Conservation (phyloP, 2,113 vertebrate genomes). For the Jaculus jaculus region DNA sequence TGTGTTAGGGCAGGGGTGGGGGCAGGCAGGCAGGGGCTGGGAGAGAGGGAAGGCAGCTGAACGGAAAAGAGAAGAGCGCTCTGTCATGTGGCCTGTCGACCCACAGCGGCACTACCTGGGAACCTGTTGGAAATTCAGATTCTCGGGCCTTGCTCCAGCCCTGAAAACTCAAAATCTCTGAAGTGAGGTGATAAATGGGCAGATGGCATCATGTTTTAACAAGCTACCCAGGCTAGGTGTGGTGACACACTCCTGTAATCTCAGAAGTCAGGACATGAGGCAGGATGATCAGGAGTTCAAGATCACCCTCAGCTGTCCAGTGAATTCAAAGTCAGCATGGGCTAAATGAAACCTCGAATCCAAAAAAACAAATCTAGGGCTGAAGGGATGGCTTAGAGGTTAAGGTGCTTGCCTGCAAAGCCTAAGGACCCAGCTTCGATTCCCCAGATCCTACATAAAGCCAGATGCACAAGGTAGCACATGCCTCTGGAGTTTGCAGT, state of each 20-base stretch:
- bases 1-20: background rate
- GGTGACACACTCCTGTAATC: background rate
- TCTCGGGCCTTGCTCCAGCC: background rate
- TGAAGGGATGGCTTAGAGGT: no score
- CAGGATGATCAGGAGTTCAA: background rate
- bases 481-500: no score
- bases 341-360: background rate
- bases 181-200: background rate
- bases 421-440: no score
- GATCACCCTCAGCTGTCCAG: background rate
- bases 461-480: no score
- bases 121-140: background rate
- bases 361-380: background rate
- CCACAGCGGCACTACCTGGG: background rate
- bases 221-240: background rate
- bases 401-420: no score
- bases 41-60: conserved; percentile 25
- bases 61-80: background rate
- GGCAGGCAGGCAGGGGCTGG: background rate
- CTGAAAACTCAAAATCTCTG: background rate
- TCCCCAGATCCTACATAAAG: no score
- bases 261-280: background rate
- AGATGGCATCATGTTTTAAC: background rate
- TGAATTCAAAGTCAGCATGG: background rate
- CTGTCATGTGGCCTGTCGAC: background rate